Evolutionary conservation across 2,888 invertebrate species (phyloP).

Genomic region (Tineola bisselliella): DNA sequence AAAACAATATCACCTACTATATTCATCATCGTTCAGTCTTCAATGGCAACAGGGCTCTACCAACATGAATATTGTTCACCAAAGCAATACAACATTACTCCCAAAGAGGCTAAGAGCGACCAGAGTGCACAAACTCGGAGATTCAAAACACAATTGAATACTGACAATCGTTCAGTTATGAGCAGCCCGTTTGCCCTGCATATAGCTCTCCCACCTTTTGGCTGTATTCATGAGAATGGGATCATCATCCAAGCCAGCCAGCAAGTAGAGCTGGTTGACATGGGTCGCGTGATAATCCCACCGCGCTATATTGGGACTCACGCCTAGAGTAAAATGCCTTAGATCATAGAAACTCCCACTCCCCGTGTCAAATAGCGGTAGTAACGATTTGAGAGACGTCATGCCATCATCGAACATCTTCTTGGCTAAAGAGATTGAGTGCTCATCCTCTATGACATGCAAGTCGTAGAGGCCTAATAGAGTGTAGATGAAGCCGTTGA

Average conservation of each 20-base stretch:
- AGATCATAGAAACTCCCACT: constrained; percentile 96
- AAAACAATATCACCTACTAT: neutral
- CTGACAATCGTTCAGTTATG: constrained; percentile 81
- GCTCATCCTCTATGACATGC: constrained; percentile 79
- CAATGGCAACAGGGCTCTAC: neutral
- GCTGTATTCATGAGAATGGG: constrained; percentile 85
- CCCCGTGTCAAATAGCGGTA: constrained; percentile 94
- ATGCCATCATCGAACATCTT: constrained; percentile 86
- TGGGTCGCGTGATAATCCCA: constrained; percentile 99
- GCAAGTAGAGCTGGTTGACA: constrained; percentile 90
- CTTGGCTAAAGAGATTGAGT: constrained; percentile 76
- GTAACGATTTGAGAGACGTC: constrained; percentile 84
- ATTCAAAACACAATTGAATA: neutral
- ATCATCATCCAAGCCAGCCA: constrained; percentile 87
- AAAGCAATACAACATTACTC: no score
- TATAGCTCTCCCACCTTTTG: constrained; percentile 93
- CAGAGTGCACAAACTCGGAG: no score
- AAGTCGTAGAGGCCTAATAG: constrained; percentile 95
- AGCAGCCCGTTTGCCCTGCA: constrained; percentile 92
- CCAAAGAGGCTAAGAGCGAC: no score
- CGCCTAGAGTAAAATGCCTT: constrained; percentile 88
- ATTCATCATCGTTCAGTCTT: constrained; percentile 13
- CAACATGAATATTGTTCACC: no score
- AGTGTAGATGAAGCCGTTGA: constrained; percentile 99
- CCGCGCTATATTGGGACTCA: constrained; percentile 92